phyloP scores from a whole-genome alignment of 1,140 invertebrate genomes.

The Heliconius nattereri region DNA sequence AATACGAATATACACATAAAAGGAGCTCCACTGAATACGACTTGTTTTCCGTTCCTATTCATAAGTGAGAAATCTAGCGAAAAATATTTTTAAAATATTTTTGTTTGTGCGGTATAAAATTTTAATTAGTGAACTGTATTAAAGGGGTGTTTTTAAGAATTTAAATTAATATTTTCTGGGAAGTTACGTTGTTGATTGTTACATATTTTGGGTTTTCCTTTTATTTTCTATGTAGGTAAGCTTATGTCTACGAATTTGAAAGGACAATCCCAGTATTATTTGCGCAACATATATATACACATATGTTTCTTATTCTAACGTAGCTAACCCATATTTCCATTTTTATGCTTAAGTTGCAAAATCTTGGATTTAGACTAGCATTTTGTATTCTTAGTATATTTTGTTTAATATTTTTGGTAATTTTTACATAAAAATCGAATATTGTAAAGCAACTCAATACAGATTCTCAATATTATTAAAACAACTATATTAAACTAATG shows the following conservation, averaged over 20 bases:
- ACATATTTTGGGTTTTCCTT: background rate
- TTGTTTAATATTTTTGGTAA: too few relatives aligned
- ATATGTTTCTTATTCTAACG: background rate
- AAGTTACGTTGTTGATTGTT: background rate
- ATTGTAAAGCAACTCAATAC: too few relatives aligned
- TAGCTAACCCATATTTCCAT: background rate
- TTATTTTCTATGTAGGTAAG: background rate
- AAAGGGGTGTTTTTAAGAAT: background rate
- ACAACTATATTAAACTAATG: too few relatives aligned
- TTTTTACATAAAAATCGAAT: background rate
- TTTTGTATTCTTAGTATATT: background rate
- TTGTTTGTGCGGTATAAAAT: background rate
- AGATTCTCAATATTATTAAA: too few relatives aligned
- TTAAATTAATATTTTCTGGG: background rate
- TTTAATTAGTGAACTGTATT: constrained; percentile 3
- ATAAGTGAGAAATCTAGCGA: constrained; percentile 10
- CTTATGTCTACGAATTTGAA: background rate
- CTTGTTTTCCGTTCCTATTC: constrained; percentile 6
- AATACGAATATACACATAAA: constrained; percentile 7
- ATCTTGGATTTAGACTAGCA: background rate
- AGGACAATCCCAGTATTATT: background rate
- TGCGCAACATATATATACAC: background rate
- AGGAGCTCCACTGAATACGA: background rate
- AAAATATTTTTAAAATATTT: background rate
- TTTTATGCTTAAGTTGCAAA: background rate